A percentile compares a stretch with the other conserved stretches of the same genome.
Conservation (phyloP, 2,797 vertebrate genomes). For the Eulemur coronatus region DNA sequence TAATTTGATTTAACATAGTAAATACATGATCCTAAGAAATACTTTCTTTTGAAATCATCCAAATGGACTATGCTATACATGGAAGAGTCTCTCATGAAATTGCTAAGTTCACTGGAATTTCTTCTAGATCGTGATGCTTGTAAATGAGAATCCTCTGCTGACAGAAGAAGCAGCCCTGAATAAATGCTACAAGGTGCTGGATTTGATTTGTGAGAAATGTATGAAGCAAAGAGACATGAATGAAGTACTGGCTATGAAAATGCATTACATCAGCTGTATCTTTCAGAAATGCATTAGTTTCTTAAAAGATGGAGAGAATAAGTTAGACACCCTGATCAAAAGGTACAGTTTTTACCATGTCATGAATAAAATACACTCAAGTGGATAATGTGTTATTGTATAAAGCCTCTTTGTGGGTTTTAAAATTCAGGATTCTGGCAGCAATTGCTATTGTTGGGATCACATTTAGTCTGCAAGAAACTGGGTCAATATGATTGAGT, state of each 20-base stretch:
- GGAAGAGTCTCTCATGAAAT: not conserved
- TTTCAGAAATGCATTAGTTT: constrained; percentile 93
- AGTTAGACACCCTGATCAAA: constrained; percentile 93
- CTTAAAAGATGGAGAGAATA: constrained; percentile 92
- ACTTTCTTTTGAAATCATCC: not conserved
- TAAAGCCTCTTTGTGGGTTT: not conserved
- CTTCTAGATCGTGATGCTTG: constrained; percentile 92
- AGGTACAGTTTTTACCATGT: constrained; percentile 83
- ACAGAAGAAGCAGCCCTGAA: constrained; percentile 91
- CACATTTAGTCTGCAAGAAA: not conserved
- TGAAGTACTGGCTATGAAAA: constrained; percentile 98
- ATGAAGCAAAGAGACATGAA: constrained; percentile 99
- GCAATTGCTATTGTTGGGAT: not conserved
- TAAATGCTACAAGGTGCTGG: constrained; percentile 94
- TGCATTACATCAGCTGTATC: constrained; percentile 97
- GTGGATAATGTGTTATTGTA: not conserved
- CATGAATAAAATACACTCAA: not conserved
- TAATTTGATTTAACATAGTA: not conserved
- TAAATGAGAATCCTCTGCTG: constrained; percentile 95
- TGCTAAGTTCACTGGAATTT: constrained; percentile 46
- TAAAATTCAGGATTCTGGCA: not conserved
- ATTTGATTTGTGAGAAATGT: constrained; percentile 97
- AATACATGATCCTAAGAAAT: not conserved
- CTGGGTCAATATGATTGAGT: not conserved
- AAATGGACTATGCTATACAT: not conserved